Conservation (phyloP, 2,113 vertebrate genomes). For the Gobius niger region DNA sequence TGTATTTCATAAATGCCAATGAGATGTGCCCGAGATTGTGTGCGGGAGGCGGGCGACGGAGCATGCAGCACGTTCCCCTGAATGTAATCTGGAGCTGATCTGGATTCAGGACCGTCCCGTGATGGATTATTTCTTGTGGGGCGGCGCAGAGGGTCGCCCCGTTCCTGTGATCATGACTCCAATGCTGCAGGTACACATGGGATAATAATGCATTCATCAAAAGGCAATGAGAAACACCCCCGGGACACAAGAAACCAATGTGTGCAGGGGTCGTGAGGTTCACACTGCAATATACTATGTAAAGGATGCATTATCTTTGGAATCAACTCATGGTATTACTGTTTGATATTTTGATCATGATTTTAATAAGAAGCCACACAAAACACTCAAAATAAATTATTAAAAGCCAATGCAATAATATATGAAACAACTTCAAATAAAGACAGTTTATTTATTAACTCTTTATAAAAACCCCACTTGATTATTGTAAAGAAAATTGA, state of each 20-base stretch:
- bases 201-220: conserved; percentile 28
- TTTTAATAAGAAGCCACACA: too few relatives aligned
- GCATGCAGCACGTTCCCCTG: neutral
- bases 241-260: neutral
- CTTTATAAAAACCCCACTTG: too few relatives aligned
- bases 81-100: neutral
- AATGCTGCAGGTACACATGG: conserved; percentile 33
- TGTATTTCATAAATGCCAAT: conserved; percentile 10
- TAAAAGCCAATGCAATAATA: too few relatives aligned
- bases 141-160: neutral
- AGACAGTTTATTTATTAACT: too few relatives aligned
- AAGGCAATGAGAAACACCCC: conserved; percentile 15
- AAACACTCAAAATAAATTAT: too few relatives aligned
- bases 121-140: conserved; percentile 46
- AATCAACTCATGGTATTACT: too few relatives aligned
- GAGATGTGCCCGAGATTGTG: conserved; percentile 4
- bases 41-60: neutral
- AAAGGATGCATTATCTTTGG: neutral
- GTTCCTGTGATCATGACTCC: conserved; percentile 27
- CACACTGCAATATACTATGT: neutral
- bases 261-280: neutral
- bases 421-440: too few relatives aligned
- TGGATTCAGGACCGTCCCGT: conserved; percentile 9
- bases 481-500: too few relatives aligned
- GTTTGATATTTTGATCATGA: too few relatives aligned